Base-by-base conservation (phyloP, 2,113 vertebrate species). In the Aphelocoma coerulescens region DNA sequence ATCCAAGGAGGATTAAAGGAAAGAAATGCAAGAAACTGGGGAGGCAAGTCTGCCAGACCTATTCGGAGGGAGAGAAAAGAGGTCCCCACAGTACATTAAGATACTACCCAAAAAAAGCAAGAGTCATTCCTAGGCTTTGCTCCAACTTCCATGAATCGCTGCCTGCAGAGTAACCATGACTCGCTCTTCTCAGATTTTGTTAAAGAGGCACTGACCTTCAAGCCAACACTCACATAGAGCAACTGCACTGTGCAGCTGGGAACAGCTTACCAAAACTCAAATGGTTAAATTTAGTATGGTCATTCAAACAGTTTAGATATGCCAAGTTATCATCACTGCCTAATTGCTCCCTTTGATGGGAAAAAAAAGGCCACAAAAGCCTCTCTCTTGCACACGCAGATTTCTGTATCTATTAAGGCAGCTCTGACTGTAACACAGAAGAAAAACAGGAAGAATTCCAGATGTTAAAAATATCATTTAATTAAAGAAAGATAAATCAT, bases 401-500 rank as follows among this genome's bases (percentile, higher is more conserved):
- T 77, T 67, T 61, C 69, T 54, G 19, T 10, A 54, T 26, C 62
- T 46, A 85, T 23, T 41, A 91, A 88, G 33, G 76, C 78, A 95
- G 57, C 27, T 65, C 75, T 49, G 44, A 84, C 68, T 66, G 54
- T n/a, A 72, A 85, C 21, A 61, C n/a, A 30, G 18, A 90, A 51
- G 7, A 82, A 95, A 58, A 92, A 54, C 54, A 66, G 43, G 43
- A 62, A 87, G 74, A 88, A 85, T 88, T 84, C 48, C 72, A 57
- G 86, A 79, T 85, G 57, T 89, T 93, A 94, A 97, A 91, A 95
- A 93, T 91, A 97, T 28, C 66, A 91, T 97, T 94, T 95, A 97
- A 97, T 95, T 88, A 92, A 89, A 92, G 80, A 67, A 96, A 95
- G 59, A 93, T 88, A 97, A 92, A 91, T 78, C 96, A 97, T 96